Conservation (phyloP, 2,113 vertebrate genomes). For the Edolisoma coerulescens region DNA sequence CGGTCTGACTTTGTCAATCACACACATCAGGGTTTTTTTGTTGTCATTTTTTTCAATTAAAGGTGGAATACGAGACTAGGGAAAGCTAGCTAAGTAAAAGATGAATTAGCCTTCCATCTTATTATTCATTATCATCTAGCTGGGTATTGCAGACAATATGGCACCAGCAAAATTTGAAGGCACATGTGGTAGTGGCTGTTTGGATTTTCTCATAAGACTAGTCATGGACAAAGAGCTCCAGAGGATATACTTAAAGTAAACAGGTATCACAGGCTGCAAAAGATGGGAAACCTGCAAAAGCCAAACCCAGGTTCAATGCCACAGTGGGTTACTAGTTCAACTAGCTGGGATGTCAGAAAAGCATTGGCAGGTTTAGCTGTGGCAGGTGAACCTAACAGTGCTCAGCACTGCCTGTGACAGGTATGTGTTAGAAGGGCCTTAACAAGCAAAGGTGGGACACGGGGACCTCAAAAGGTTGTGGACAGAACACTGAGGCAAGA, state of each 20-base stretch:
- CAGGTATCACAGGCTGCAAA: neutral
- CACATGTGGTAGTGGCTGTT: neutral
- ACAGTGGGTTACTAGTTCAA: neutral
- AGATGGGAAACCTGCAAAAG: neutral
- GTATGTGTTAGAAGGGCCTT: neutral
- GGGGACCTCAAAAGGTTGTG: neutral
- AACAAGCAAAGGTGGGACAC: neutral
- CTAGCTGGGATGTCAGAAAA: neutral
- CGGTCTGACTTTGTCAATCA: neutral
- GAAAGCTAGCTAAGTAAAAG: neutral
- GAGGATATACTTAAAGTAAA: neutral
- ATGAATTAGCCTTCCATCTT: neutral
- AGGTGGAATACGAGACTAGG: neutral
- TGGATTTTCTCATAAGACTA: neutral
- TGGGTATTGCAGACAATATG: neutral
- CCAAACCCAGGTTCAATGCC: neutral
- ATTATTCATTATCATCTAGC: neutral
- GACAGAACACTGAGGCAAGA: neutral
- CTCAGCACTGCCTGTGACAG: neutral
- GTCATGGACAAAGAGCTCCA: neutral
- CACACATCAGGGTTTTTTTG: accelerated
- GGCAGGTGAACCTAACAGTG: neutral
- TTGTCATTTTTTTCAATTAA: neutral
- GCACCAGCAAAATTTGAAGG: neutral
- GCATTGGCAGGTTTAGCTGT: neutral